Evolutionary conservation across 2,113 vertebrate species (phyloP), one percentile per base, ranked within the genome.

Genomic region (Halichoerus grypus): DNA sequence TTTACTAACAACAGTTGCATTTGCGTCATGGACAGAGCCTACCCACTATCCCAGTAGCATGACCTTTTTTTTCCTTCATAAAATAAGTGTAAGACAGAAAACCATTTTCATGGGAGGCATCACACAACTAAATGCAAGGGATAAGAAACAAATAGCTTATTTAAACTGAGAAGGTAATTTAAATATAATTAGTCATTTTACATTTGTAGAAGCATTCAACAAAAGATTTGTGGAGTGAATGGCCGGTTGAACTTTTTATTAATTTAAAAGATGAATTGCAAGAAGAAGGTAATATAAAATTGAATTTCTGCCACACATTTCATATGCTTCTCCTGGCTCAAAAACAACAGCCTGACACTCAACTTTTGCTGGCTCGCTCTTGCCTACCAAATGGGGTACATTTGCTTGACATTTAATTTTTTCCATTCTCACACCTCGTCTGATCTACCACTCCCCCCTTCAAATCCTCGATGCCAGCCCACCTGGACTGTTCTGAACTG

Each of bases 121-220:
- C n/a, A 85, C 19, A 74, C 31, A 96, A 92, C 87, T 71, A 87
- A 89, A 88, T 36, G 4, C 85, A 92, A 95, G 53, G 24, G 42
- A 74, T 84, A 91, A 61, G 33, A 82, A 94, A 80, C n/a, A 39
- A 85, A 90, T 53, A 51, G 28, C 6, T 93, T 39, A 39, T 81
- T 91, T 85, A 91, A 96, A 83, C 26, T 36, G 84, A 88, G 42
- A 92, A 81, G 31, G 21, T 87, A 81, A 86, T 95, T 94, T 71
- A 53, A 86, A 88, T 74, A 83, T n/a, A 90, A 67, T 46, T 72
- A 83, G 22, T 77, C 65, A 72, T 83, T 85, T 88, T 92, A 79
- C 24, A 77, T 49, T 61, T 94, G 72, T 33, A 88, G 49, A 71
- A 26, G 6, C 22, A 89, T 14, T 87, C 71, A 74, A 86, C 67